Evolutionary conservation across 2,797 vertebrate genomes (phyloP).

Genomic region (Tadarida brasiliensis): DNA sequence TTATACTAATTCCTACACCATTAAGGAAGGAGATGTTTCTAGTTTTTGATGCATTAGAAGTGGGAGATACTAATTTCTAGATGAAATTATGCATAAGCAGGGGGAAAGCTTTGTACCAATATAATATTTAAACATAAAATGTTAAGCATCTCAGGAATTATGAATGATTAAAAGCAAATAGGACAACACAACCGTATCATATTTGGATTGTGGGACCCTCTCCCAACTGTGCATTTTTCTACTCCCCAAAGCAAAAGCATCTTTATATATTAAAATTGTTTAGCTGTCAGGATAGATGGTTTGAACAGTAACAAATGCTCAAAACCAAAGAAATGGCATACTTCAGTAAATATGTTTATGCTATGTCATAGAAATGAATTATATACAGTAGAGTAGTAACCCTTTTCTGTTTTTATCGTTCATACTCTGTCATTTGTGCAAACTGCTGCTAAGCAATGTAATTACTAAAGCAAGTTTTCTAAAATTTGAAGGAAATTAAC

Average conservation of each 20-base stretch:
- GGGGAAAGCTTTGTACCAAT: slow-evolving; percentile 63
- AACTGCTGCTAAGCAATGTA: neutral
- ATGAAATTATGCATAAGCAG: slow-evolving; percentile 76
- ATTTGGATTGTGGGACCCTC: slow-evolving; percentile 54
- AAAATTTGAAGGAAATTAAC: slow-evolving; percentile 33
- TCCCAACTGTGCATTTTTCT: slow-evolving; percentile 43
- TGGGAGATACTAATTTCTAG: slow-evolving; percentile 79
- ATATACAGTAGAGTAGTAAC: neutral
- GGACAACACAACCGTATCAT: slow-evolving; percentile 5
- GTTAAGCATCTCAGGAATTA: slow-evolving; percentile 76
- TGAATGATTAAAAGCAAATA: slow-evolving; percentile 73
- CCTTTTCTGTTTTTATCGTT: slow-evolving; percentile 61
- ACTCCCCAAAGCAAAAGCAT: slow-evolving; percentile 31
- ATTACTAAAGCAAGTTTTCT: slow-evolving; percentile 68
- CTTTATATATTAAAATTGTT: slow-evolving; percentile 66
- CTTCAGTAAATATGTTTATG: slow-evolving; percentile 57
- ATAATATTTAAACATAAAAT: slow-evolving; percentile 80
- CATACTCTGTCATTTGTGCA: slow-evolving; percentile 55
- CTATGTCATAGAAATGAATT: slow-evolving; percentile 64
- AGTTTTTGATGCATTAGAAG: slow-evolving; percentile 72
- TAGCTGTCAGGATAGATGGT: slow-evolving; percentile 37
- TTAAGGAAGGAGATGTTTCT: slow-evolving; percentile 83
- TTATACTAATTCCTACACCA: slow-evolving; percentile 80
- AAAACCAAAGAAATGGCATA: slow-evolving; percentile 55
- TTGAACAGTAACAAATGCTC: slow-evolving; percentile 62